Percentiles rank a stretch among this genome's conserved stretches.
Conservation (phyloP, 2,888 invertebrate genomes). For the Anticlea derivata region DNA sequence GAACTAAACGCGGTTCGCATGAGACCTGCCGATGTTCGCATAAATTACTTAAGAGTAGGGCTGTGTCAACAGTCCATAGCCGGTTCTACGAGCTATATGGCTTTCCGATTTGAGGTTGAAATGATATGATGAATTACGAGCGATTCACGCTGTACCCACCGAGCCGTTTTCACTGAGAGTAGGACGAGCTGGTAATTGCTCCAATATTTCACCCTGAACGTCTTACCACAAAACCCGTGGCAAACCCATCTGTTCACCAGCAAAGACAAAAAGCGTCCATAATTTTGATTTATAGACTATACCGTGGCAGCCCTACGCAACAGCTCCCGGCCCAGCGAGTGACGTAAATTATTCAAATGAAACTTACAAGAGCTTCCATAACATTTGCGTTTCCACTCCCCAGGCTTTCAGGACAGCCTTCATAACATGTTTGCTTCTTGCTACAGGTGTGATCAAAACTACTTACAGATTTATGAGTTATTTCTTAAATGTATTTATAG, state of each 20-base stretch:
- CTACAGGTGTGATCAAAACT: background rate
- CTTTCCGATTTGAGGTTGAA: too few relatives aligned
- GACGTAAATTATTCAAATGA: constrained; percentile 47
- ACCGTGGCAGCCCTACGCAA: constrained; percentile 22
- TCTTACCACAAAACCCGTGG: background rate
- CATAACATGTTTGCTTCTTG: constrained; percentile 8
- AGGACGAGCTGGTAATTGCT: too few relatives aligned
- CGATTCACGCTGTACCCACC: too few relatives aligned
- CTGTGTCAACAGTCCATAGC: too few relatives aligned
- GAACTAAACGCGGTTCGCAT: constrained; percentile 21
- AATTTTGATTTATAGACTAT: constrained; percentile 12
- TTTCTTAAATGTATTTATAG: too few relatives aligned
- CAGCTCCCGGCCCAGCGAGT: constrained; percentile 23
- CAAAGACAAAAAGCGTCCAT: constrained; percentile 7
- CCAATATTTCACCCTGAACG: background rate
- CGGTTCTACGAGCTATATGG: too few relatives aligned
- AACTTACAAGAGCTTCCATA: constrained; percentile 32
- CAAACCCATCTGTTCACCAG: constrained; percentile 6
- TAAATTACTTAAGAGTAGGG: constrained; percentile 31
- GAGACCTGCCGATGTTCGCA: constrained; percentile 23
- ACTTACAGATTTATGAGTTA: too few relatives aligned
- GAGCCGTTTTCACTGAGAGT: background rate
- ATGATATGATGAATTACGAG: too few relatives aligned
- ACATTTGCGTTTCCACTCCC: constrained; percentile 19
- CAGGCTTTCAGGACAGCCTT: background rate